Evolutionary conservation across 2,888 invertebrate genomes (phyloP).

Genomic region (Noctua pronuba): DNA sequence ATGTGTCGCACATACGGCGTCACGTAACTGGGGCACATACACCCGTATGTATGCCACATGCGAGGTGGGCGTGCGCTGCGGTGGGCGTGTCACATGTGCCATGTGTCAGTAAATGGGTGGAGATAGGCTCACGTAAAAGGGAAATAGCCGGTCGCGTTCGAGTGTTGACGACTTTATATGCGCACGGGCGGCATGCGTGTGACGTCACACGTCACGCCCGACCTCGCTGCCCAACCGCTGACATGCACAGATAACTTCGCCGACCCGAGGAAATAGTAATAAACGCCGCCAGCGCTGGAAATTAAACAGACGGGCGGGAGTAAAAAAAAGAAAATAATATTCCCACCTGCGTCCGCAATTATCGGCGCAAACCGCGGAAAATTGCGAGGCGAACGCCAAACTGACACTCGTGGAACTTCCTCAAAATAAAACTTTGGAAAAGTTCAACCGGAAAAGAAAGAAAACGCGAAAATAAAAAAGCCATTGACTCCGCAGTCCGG

Average conservation of each 20-base stretch:
- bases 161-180: constrained; percentile 60
- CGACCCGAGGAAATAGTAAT: constrained; percentile 65
- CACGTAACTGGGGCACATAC: constrained; percentile 83
- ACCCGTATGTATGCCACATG: constrained; percentile 74
- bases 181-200: constrained; percentile 55
- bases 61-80: constrained; percentile 78
- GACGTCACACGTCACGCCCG: constrained; percentile 60
- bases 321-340: constrained; percentile 77
- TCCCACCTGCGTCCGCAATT: constrained; percentile 89
- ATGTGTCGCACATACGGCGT: constrained; percentile 79
- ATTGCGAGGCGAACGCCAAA: constrained; percentile 87
- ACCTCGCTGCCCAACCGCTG: constrained; percentile 59
- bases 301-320: constrained; percentile 70
- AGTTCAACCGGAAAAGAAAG: constrained; percentile 89
- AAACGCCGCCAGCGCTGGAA: constrained; percentile 65
- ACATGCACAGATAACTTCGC: constrained; percentile 50
- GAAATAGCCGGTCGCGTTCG: constrained; percentile 67
- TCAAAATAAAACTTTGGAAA: constrained; percentile 88
- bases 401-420: constrained; percentile 89
- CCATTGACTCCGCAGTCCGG: constrained; percentile 88
- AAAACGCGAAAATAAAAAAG: constrained; percentile 89
- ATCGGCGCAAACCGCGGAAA: constrained; percentile 88
- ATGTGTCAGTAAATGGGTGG: constrained; percentile 77
- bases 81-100: constrained; percentile 83
- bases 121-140: constrained; percentile 73